Evolutionary conservation across 2,113 vertebrate genomes (phyloP), one percentile per base, ranked within the genome.

Genomic region (Campylorhamphus procurvoides): DNA sequence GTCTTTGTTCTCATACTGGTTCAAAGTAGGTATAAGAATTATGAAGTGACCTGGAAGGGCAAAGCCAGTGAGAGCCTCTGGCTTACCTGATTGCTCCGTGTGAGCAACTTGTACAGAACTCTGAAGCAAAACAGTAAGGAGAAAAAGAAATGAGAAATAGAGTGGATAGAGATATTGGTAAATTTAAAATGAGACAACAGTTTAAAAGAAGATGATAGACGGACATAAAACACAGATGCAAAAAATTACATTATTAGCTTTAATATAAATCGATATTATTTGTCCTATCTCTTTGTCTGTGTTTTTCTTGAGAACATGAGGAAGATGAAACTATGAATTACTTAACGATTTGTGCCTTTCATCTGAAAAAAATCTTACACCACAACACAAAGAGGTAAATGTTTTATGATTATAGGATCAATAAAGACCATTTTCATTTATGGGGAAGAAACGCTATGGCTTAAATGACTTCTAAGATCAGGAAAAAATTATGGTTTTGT

Each of bases 371-470:
- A 93, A 76, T 76, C 28, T 83, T 53, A 59, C 29, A 62, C 47
- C 49, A 77, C 29, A 91, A 73, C 49, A 47, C 31, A 68, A 72
- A 73, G 28, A 46, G 24, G 25, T 72, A 67, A 58, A 80, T 40
- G 42, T 46, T 93, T 94, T 89, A 76, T 84, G 68, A 55, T 89
- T 84, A 59, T n/a, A 42, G 19, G 35, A 80, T 89, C 77, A 80
- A 59, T 80, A 73, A 89, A 55, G 40, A 72, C 42, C 58, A 76
- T 46, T 75, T 93, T 24, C 52, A 59, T 76, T 89, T 39, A 33
- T 58, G 75, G 35, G 44, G 33, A 76, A 44, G 73, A 84, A 95
- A 74, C 47, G 25, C 35, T 69, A 29, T 25, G 23, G 25, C 13
- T 89, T 91, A 89, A 44, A 81, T 89, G 11, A 52, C 50, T 90